These are phyloP conservation scores for Belonocnema kinseyi DNA, from an alignment of 1,140 invertebrate species.

Conservation along the genomic window DNA sequence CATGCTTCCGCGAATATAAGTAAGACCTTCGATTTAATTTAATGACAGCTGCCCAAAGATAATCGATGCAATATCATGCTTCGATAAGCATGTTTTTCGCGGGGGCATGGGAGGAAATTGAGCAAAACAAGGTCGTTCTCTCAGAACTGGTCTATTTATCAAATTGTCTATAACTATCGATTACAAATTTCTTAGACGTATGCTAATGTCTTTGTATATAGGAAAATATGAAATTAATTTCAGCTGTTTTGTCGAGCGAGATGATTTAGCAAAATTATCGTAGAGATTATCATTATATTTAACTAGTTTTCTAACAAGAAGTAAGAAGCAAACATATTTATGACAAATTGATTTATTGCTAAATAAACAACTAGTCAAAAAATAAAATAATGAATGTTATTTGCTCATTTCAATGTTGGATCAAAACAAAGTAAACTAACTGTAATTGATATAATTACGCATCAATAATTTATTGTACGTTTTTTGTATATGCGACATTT, in stretches of 20 bases:
- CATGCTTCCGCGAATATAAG: neutral
- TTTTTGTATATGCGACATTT: too few relatives aligned
- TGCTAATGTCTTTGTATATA: too few relatives aligned
- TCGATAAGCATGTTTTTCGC: neutral
- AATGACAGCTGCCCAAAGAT: neutral
- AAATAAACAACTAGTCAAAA: too few relatives aligned
- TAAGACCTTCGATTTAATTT: neutral
- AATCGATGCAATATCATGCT: neutral
- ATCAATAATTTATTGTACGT: too few relatives aligned
- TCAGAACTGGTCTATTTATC: neutral
- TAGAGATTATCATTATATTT: neutral
- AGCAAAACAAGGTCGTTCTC: constrained; percentile 16
- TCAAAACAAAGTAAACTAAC: too few relatives aligned
- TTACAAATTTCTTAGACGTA: neutral
- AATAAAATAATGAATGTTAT: too few relatives aligned
- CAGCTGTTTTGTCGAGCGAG: too few relatives aligned
- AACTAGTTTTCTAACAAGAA: neutral
- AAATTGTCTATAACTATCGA: neutral
- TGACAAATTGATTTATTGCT: too few relatives aligned
- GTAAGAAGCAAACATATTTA: constrained; percentile 14
- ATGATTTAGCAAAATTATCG: too few relatives aligned
- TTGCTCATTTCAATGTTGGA: too few relatives aligned
- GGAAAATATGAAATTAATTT: too few relatives aligned
- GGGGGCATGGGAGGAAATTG: neutral
- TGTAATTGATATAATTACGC: too few relatives aligned